A percentile compares a stretch with the other conserved stretches of the same genome.
Evolutionary conservation across 2,113 vertebrate species (phyloP).

Genomic region (Pavo muticus): DNA sequence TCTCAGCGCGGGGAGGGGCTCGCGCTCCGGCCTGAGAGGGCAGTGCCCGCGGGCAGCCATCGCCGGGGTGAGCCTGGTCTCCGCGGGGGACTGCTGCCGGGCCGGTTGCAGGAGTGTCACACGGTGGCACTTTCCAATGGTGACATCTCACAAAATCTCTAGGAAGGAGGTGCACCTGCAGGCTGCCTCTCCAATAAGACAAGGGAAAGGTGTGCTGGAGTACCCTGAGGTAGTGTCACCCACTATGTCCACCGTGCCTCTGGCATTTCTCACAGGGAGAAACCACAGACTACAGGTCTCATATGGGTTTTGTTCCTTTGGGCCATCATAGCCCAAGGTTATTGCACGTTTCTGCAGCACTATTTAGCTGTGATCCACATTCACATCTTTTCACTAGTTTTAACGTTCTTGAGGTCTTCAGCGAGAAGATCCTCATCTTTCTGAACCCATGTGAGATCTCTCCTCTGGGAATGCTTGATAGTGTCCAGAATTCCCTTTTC

Average conservation of each 20-base stretch:
- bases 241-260: fast-evolving
- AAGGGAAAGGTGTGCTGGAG: fast-evolving
- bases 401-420: fast-evolving
- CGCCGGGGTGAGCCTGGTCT: no score
- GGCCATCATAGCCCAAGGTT: background rate
- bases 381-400: background rate
- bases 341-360: fast-evolving
- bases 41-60: background rate
- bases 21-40: background rate
- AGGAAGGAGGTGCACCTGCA: background rate
- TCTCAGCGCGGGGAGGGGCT: background rate
- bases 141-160: fast-evolving
- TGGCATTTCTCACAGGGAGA: fast-evolving
- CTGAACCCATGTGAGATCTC: fast-evolving
- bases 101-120: background rate
- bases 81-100: background rate
- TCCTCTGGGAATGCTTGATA: background rate
- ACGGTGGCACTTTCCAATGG: fast-evolving
- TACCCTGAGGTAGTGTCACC: fast-evolving
- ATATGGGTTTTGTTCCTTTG: fast-evolving
- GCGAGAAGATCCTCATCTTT: background rate
- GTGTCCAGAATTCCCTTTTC: background rate
- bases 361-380: background rate
- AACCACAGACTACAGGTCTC: fast-evolving
- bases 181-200: fast-evolving